Base-by-base conservation (phyloP, 2,888 invertebrate species). In the Odontomyia ornata region DNA sequence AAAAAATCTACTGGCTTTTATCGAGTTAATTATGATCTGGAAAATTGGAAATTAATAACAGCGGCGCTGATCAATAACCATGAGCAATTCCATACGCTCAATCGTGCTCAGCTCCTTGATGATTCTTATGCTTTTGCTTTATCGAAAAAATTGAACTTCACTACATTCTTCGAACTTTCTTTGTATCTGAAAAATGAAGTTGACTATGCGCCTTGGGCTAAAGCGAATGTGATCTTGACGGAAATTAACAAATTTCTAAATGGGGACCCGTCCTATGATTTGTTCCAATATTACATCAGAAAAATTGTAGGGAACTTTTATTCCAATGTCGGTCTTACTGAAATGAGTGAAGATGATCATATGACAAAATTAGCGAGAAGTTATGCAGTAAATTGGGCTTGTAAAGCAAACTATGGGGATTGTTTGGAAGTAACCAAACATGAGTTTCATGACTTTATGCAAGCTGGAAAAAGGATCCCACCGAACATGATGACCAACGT, bases 101-200 rank as follows among this genome's bases (percentile, higher is more conserved):
- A 94, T 82, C 87, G 95, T 77, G 94, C 94, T 0, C 95, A 96
- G 83, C 88, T 96, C 73, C 87, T 96, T 4, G 94, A 95, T 80
- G 96, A 96, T 83, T n/a, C n/a, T n/a, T n/a, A n/a, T n/a, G 90
- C 93, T 0, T 88, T 93, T 84, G 92, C 92, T 13, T 27, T 73
- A 81, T 80, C 62, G 81, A 81, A 7, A n/a, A 81, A 82, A 3
- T 77, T 85, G 47, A 64, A 81, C 0, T 84, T 86, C 64, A 75
- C 78, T 1, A 81, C 81, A 1, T 77, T 85, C 4, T 77, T 86
- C 23, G 77, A 81, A 7, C 79, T 86, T 79, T 76, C 85, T 65
- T 81, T 81, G n/a, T 86, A 85, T 77, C 79, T 86, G 71, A 81
- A 82, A 1, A 80, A 81, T 15, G 86, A 86, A 80, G 82, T 82